A percentile compares a stretch with the other conserved stretches of the same genome.
Evolutionary conservation across 2,888 invertebrate species (phyloP).

Genomic region (Tryphoninae sp.): DNA sequence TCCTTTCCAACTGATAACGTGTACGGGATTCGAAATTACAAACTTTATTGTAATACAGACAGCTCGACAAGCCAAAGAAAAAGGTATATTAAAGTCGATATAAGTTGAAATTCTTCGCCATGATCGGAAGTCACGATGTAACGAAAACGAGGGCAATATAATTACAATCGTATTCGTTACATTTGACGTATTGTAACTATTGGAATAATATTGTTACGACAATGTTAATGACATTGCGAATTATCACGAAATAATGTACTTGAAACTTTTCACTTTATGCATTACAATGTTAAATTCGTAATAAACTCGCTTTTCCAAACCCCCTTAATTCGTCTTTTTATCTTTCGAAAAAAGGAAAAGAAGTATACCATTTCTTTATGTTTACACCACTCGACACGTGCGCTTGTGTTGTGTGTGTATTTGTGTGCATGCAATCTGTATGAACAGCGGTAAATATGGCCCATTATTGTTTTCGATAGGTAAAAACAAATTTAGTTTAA

Average conservation of each 20-base stretch:
- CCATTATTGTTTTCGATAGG: no score
- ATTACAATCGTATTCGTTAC: slow-evolving; percentile 47
- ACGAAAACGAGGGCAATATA: slow-evolving; percentile 54
- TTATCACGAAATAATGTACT: slow-evolving; percentile 45
- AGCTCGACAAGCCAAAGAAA: background rate
- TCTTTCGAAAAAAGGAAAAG: background rate
- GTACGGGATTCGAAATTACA: slow-evolving; percentile 22
- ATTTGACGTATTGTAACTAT: slow-evolving; percentile 38
- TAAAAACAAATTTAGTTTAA: background rate
- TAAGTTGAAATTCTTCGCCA: slow-evolving; percentile 11
- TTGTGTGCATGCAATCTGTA: no score
- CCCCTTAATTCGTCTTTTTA: background rate
- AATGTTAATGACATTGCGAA: slow-evolving; percentile 40
- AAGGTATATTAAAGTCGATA: background rate
- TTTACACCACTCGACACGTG: background rate
- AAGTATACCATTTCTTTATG: background rate
- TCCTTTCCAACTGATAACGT: slow-evolving; percentile 25
- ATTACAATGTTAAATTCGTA: slow-evolving; percentile 57
- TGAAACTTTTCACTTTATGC: slow-evolving; percentile 56
- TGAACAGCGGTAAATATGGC: no score
- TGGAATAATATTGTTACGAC: slow-evolving; percentile 41
- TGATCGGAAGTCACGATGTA: background rate
- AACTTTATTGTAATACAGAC: background rate
- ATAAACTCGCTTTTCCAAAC: slow-evolving; percentile 54
- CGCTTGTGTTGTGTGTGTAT: no score